Percentiles rank a stretch among this genome's conserved stretches.
phyloP scores from a whole-genome alignment of 53 echinoderm and acorn worm species.

The Astropecten irregularis region DNA sequence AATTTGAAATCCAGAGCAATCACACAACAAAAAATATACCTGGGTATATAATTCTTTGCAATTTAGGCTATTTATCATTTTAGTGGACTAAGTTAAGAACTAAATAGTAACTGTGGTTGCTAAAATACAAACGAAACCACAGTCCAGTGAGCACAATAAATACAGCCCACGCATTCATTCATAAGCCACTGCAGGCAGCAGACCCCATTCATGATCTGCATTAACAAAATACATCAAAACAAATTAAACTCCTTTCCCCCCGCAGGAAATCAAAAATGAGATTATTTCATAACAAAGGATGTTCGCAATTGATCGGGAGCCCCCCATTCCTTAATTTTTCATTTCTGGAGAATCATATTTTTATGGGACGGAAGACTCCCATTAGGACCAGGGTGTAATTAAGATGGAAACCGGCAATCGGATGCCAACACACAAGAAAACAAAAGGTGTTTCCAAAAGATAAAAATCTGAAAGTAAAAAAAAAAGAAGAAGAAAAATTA shows the following conservation, averaged over 20 bases:
- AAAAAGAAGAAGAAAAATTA: neutral
- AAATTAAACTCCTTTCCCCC: constrained; percentile 7
- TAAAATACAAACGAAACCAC: no score
- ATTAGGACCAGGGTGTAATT: constrained; percentile 37
- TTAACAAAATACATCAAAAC: no score
- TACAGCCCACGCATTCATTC: no score
- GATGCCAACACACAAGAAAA: constrained; percentile 31
- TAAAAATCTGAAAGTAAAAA: constrained; percentile 12
- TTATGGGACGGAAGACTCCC: constrained; percentile 26
- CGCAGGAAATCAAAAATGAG: constrained; percentile 48
- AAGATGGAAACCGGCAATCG: constrained; percentile 4
- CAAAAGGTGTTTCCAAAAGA: constrained; percentile 48
- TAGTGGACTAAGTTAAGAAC: no score
- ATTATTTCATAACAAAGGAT: constrained; percentile 51
- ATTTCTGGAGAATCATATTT: constrained; percentile 34
- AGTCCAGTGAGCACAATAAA: no score
- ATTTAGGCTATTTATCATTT: no score
- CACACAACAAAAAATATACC: no score
- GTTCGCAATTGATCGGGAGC: constrained; percentile 38
- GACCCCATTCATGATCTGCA: no score
- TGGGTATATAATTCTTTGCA: no score
- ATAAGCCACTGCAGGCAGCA: no score
- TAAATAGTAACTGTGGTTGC: no score
- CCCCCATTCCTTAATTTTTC: neutral
- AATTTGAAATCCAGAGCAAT: no score